Conservation (phyloP, 2,888 invertebrate genomes). For the Eubasilissa splendida region DNA sequence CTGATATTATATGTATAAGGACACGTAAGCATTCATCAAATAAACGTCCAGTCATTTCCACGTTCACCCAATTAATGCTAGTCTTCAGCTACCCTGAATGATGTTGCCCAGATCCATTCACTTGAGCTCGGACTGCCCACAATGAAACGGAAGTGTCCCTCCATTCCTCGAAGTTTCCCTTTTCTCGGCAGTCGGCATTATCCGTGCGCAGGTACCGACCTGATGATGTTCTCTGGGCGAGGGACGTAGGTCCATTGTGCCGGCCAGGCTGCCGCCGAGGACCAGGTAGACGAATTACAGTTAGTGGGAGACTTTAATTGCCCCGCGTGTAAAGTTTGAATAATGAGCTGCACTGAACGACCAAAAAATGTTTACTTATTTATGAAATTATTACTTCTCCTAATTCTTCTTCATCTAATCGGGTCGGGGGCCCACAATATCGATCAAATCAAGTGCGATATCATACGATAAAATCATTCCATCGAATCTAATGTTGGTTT, state of each 20-base stretch:
- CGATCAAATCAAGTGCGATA: too few relatives aligned
- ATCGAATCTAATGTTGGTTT: too few relatives aligned
- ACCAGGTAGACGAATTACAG: conserved; percentile 47
- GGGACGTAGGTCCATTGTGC: not conserved
- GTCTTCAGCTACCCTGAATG: conserved; percentile 15
- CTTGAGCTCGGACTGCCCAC: conserved; percentile 23
- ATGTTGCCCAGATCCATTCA: conserved; percentile 19
- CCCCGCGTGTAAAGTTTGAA: conserved; percentile 50
- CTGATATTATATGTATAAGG: too few relatives aligned
- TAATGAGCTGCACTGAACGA: conserved; percentile 43
- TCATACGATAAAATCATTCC: too few relatives aligned
- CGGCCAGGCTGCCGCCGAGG: not conserved
- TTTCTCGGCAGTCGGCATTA: conserved; percentile 46
- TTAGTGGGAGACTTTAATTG: conserved; percentile 53
- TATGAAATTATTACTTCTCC: too few relatives aligned
- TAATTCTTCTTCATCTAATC: too few relatives aligned
- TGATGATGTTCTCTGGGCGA: not conserved
- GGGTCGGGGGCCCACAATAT: too few relatives aligned
- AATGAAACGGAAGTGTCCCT: conserved; percentile 55
- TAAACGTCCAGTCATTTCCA: conserved; percentile 13
- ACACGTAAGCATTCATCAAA: conserved; percentile 3
- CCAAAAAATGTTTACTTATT: not conserved
- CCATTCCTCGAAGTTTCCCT: conserved; percentile 47
- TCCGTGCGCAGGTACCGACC: conserved; percentile 46
- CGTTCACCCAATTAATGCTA: conserved; percentile 20